Evolutionary conservation across 2,113 vertebrate species (phyloP).

Genomic region (Camelus bactrianus): DNA sequence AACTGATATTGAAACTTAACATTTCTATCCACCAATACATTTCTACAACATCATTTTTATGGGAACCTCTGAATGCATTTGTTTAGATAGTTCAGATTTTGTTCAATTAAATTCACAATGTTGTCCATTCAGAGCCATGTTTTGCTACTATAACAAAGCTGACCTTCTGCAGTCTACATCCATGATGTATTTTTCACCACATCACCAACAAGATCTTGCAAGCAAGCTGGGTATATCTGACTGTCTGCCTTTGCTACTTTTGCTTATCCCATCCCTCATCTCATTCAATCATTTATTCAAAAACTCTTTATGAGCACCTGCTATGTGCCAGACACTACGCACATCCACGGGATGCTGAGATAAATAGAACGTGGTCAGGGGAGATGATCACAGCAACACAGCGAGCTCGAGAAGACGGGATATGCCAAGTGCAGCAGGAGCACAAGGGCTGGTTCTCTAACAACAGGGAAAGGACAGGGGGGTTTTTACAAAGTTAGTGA

Average conservation of each 20-base stretch:
- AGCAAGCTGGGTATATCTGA: not conserved
- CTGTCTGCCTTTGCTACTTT: not conserved
- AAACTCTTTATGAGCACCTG: not conserved
- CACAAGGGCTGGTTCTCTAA: not conserved
- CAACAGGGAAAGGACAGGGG: not conserved
- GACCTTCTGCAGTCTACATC: not conserved
- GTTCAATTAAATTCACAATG: not conserved
- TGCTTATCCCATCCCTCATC: not conserved
- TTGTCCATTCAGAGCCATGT: not conserved
- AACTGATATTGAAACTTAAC: not conserved
- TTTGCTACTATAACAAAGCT: conserved; percentile 18
- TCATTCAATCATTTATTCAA: conserved; percentile 9
- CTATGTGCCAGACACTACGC: not conserved
- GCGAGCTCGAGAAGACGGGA: not conserved
- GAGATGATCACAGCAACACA: not conserved
- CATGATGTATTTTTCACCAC: not conserved
- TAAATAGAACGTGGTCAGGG: not conserved
- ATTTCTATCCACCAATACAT: not conserved
- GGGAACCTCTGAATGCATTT: not conserved
- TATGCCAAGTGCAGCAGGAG: not conserved
- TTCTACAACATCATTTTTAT: not conserved
- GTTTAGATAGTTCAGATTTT: conserved; percentile 34
- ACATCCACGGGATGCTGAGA: not conserved
- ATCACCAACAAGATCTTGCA: not conserved
- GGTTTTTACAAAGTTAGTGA: not conserved